Evolutionary conservation across 2,888 invertebrate species (phyloP), one percentile per base, ranked within the genome.

Genomic region (Trichacis sp.): DNA sequence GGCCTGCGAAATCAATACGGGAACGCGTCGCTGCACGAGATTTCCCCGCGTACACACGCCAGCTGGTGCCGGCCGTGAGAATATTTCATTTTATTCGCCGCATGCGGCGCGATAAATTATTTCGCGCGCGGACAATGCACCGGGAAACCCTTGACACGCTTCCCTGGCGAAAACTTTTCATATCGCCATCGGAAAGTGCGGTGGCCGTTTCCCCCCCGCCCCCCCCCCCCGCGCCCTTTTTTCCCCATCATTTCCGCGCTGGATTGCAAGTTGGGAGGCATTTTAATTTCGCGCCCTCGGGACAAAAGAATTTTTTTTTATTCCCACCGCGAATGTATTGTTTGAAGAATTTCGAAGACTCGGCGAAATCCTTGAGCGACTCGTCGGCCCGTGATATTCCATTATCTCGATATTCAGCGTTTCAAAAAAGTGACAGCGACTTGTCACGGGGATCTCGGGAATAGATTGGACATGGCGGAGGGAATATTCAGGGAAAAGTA

Each of bases 341-440:
- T 15, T 40, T 15, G 14, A 15, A 9, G 6, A 12, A 40, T 40
- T 15, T 40, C 12, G 15, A 14, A 40, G 14, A 40, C 40, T 40
- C 40, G 14, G 15, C 40, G 14, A 15, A 33, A 33, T 33, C 33
- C n/a, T n/a, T 9, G 33, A 33, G 33, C 33, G 40, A 40, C 14
- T 12, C 40, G 57, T 57, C 63, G 50, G 63, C 43, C 57, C 57
- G 50, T 58, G 59, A 64, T 54, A 59, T 59, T 64, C 59, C 55
- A 64, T 64, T 64, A 64, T 64, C 60, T 52, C 60, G 17, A 56
- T 53, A 60, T 52, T 60, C 60, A 56, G 53, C 60, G 29, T 59
- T 65, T 58, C 68, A 64, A 47, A 66, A n/a, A 61, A 67, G 68
- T 65, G 64, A 64, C 62, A 51, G 17, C 30, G 45, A 50, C 62